Evolutionary conservation across 2,113 vertebrate genomes (phyloP).

Genomic region (Columbina picui): DNA sequence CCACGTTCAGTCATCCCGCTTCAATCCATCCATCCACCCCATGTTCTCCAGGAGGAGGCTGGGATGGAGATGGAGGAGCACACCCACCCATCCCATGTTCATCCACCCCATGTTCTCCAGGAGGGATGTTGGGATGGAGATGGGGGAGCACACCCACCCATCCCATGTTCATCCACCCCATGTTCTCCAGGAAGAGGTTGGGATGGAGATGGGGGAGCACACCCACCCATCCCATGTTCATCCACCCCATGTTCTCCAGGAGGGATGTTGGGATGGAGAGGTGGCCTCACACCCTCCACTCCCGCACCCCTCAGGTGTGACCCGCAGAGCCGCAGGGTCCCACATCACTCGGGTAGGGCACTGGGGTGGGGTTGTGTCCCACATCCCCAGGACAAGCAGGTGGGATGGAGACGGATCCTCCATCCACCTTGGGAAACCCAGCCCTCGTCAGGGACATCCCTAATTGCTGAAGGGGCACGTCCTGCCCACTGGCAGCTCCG

Average conservation of each 20-base stretch:
- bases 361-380: neutral
- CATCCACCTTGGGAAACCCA: neutral
- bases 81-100: neutral
- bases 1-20: neutral
- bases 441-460: neutral
- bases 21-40: neutral
- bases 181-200: neutral
- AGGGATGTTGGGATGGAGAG: neutral
- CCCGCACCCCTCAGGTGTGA: neutral
- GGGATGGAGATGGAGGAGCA: no score
- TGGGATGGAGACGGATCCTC: neutral
- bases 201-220: neutral
- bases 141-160: neutral
- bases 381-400: neutral
- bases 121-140: neutral
- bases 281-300: neutral
- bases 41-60: no score
- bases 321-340: neutral
- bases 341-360: fast-evolving
- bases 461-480: fast-evolving
- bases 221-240: neutral
- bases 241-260: no score
- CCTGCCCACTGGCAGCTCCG: neutral
- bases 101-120: neutral
- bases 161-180: neutral